Percentiles rank a stretch among this genome's conserved stretches.
phyloP scores from a whole-genome alignment of 92 coral and sea anemone species.

The Isaurus tuberculatus region DNA sequence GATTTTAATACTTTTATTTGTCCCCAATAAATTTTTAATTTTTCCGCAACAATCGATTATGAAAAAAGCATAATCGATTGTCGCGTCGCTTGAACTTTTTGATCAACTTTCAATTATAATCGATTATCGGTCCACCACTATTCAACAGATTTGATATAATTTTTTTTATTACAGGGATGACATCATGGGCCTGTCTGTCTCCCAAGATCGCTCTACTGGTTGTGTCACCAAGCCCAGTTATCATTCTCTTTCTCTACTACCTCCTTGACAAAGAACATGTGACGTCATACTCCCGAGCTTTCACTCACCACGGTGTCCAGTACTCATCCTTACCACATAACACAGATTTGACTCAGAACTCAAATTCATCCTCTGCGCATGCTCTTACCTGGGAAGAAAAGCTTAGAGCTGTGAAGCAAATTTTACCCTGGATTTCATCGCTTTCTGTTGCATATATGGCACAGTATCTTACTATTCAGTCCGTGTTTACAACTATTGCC shows the following conservation, averaged over 20 bases:
- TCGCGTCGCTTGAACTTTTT: no score
- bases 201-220: constrained; percentile 74
- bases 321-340: constrained; percentile 61
- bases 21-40: no score
- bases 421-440: constrained; percentile 68
- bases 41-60: no score
- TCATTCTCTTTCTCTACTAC: constrained; percentile 74
- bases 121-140: no score
- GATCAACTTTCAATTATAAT: no score
- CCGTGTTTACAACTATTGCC: constrained; percentile 82
- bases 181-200: constrained; percentile 82
- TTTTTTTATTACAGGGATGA: constrained; percentile 67
- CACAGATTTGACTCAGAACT: constrained; percentile 44
- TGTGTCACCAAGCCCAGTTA: constrained; percentile 61
- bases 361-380: constrained; percentile 45
- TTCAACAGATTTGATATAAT: no score
- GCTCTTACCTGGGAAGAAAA: constrained; percentile 79
- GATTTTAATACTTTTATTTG: no score
- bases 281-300: constrained; percentile 72
- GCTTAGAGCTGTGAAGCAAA: constrained; percentile 63
- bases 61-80: no score
- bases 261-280: constrained; percentile 80
- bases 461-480: constrained; percentile 76
- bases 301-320: constrained; percentile 15
- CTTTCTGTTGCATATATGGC: constrained; percentile 71